phyloP scores from a whole-genome alignment of 2,888 invertebrate species.

The Netelia melanura region DNA sequence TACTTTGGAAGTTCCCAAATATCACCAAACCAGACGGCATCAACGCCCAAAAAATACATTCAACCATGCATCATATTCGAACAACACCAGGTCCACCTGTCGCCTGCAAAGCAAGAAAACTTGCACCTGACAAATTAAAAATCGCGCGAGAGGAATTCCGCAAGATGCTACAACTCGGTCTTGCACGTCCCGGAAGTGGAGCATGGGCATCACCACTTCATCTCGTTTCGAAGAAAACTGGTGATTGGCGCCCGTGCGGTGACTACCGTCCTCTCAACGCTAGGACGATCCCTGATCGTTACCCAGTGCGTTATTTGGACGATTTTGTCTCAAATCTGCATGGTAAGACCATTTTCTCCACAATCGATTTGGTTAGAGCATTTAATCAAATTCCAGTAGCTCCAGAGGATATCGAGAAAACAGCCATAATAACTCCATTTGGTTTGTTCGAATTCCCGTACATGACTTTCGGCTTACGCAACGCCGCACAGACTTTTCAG shows the following conservation, averaged over 20 bases:
- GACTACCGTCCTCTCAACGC: slow-evolving; percentile 77
- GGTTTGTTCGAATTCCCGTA: slow-evolving; percentile 72
- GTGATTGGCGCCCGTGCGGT: slow-evolving; percentile 73
- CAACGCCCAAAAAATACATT: slow-evolving; percentile 53
- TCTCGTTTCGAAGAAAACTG: slow-evolving; percentile 74
- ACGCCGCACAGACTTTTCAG: slow-evolving; percentile 76
- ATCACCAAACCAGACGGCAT: slow-evolving; percentile 55
- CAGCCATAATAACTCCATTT: slow-evolving; percentile 75
- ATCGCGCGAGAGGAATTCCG: slow-evolving; percentile 78
- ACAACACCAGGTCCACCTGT: slow-evolving; percentile 69
- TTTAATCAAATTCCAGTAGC: slow-evolving; percentile 76
- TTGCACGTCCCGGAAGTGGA: slow-evolving; percentile 78
- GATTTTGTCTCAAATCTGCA: slow-evolving; percentile 63
- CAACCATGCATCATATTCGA: slow-evolving; percentile 72
- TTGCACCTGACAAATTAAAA: slow-evolving; percentile 69
- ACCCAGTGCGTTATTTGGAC: slow-evolving; percentile 78
- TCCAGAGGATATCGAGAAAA: slow-evolving; percentile 74
- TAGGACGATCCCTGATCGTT: slow-evolving; percentile 78
- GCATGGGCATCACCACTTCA: slow-evolving; percentile 82
- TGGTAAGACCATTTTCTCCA: slow-evolving; percentile 73
- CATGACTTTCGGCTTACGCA: slow-evolving; percentile 74
- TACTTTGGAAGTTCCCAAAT: neutral
- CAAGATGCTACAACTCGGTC: slow-evolving; percentile 78
- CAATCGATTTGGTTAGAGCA: slow-evolving; percentile 71
- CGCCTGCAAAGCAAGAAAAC: too few species aligned